These are phyloP conservation scores for Zoanthus solanderi DNA, from an alignment of 92 coral and sea anemone genomes.

Conservation along the genomic window DNA sequence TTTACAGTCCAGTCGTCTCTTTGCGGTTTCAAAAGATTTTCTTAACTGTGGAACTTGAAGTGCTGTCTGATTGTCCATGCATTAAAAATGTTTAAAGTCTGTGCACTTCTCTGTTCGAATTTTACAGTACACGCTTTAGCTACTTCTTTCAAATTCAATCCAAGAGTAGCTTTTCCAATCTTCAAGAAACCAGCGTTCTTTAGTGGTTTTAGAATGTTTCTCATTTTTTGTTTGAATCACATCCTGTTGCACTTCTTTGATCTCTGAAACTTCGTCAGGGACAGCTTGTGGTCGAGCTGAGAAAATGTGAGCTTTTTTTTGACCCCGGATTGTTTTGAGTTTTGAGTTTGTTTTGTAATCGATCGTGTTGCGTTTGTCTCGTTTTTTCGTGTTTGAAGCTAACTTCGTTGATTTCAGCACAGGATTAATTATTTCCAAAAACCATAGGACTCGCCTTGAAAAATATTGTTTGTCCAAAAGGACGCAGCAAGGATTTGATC, in stretches of 20 bases:
- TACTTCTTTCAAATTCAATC: too few species aligned
- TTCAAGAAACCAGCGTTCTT: not conserved
- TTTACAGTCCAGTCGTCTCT: conserved; percentile 13
- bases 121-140: too few species aligned
- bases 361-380: too few species aligned
- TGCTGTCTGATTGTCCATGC: conserved; percentile 38
- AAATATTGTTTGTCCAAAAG: not conserved
- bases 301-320: not conserved
- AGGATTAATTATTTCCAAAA: too few species aligned
- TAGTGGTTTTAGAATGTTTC: not conserved
- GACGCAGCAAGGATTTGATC: not conserved
- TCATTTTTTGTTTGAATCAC: not conserved
- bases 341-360: too few species aligned
- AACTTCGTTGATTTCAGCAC: too few species aligned
- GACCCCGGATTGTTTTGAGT: too few species aligned
- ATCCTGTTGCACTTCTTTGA: not conserved
- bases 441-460: too few species aligned
- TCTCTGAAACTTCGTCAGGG: not conserved
- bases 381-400: too few species aligned
- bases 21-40: conserved; percentile 29
- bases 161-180: conserved; percentile 20
- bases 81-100: conserved; percentile 20
- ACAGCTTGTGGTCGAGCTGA: not conserved
- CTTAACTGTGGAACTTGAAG: conserved; percentile 24
- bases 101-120: conserved; percentile 38